Evolutionary conservation across 2,888 invertebrate genomes (phyloP), one percentile per base, ranked within the genome.

Genomic region (Heterodera filipjevi): DNA sequence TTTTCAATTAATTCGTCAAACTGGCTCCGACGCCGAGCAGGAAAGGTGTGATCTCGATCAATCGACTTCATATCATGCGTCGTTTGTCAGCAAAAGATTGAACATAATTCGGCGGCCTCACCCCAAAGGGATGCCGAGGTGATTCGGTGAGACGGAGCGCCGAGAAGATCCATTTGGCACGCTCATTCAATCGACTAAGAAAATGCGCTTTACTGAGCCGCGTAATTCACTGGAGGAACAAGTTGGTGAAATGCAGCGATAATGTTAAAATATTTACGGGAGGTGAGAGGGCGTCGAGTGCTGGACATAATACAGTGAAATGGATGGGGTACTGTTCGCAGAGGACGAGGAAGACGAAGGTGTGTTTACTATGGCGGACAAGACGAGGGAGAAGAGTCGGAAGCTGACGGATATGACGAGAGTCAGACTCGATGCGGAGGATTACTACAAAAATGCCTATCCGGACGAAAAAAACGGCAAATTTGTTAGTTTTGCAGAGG

Each of bases 361-460:
- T 80, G 53, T 71, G n/a, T 84, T 16, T 81, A 77, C 44, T 79
- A 73, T 76, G 82, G 82, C 22, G 78, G 74, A 3, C 81, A 81
- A 72, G 80, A 84, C 76, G 79, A 80, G 44, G 80, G 78, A 2
- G 80, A 81, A 30, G 82, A 78, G 6, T 82, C 81, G 59, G 82
- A 77, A 35, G 82, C 82, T 39, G 85, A 84, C 46, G 82, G 78
- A 33, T 82, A 81, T 35, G 81, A 86, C 75, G 87, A 87, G 85
- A 85, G 33, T 85, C 84, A 39, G 88, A 88, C 80, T 89, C 88
- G 22, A 89, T 76, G 89, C 82, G 77, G 89, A 89, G 78, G 83
- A 84, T 77, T 85, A 87, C 73, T 87, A 85, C 85, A 77, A 84
- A 32, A 89, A 89, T 78, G 89, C 89, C 44, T 89, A 89, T 80